Evolutionary conservation across 2,113 vertebrate genomes (phyloP), one percentile per base, ranked within the genome.

Genomic region (Malurus cyaneus): DNA sequence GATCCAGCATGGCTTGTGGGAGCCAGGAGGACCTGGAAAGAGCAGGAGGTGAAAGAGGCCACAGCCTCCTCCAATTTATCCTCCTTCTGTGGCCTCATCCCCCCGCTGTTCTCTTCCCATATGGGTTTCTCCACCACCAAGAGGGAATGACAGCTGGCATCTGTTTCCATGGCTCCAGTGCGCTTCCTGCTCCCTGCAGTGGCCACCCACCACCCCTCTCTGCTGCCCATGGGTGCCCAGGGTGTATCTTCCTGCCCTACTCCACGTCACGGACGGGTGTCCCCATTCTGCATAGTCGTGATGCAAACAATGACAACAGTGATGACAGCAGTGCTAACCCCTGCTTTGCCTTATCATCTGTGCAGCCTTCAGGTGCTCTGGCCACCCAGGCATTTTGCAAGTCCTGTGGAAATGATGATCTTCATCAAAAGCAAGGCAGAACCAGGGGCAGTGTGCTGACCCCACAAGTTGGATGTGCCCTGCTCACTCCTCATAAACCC

Each of bases 81-180:
- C 8, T 66, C n/a, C 53, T 85, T 87, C 77, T 60, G 78, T 88
- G 92, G 39, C 85, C 93, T 94, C 94, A 70, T 89, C 96, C 79
- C 73, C 95, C 89, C 93, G 85, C 92, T 95, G 81, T 86, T 96
- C 88, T 83, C 50, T 77, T 42, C 41, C 72, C 34, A 61, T 86
- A 94, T 92, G 82, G 44, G 28, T 83, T 95, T 89, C 67, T 82
- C 64, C 44, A 91, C n/a, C 2, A 36, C 21, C 34, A 82, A 83
- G 82, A 94, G 59, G 46, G 47, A 91, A 89, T 91, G 94, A 96
- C 94, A 95, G 77, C 41, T 83, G 36, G 5, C 61, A 86, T 86
- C 86, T 96, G 86, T 74, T 92, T 66, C 82, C 6, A 4, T 2
- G 3, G 50, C 39, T 86, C 67, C 11, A 20, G 16, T 4, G 0